Conservation (phyloP, 2,888 invertebrate species). For the Rhagophthalmus giganteus region DNA sequence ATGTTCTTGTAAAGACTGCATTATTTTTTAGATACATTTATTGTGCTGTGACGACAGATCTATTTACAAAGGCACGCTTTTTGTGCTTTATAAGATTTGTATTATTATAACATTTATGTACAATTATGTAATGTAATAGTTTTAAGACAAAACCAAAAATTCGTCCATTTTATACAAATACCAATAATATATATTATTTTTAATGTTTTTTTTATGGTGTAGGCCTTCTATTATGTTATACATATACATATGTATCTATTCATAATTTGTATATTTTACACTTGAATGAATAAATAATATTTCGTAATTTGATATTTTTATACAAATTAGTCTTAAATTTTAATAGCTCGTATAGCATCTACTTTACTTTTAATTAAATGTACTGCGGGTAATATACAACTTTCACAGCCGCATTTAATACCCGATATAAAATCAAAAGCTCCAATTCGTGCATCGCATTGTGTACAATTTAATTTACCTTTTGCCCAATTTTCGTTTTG, state of each 20-base stretch:
- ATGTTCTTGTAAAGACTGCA: too few relatives aligned
- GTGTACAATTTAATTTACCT: constrained; percentile 67
- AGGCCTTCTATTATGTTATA: constrained; percentile 1
- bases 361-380: constrained; percentile 67
- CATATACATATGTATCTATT: neutral
- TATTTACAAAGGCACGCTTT: too few relatives aligned
- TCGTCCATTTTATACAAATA: too few relatives aligned
- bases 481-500: constrained; percentile 66
- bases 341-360: constrained; percentile 52
- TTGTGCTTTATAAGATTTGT: too few relatives aligned
- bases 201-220: neutral
- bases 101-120: too few relatives aligned
- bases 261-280: constrained; percentile 11
- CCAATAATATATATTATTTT: neutral
- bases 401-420: constrained; percentile 64
- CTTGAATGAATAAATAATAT: constrained; percentile 2
- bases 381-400: constrained; percentile 61
- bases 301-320: neutral
- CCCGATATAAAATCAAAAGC: constrained; percentile 70
- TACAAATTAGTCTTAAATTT: constrained; percentile 1
- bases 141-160: too few relatives aligned
- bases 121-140: too few relatives aligned
- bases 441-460: constrained; percentile 65
- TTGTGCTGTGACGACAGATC: too few relatives aligned
- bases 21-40: too few relatives aligned